A percentile compares a stretch with the other conserved stretches of the same genome.
Evolutionary conservation across 2,797 vertebrate species (phyloP).

Genomic region (Triplophysa yarkandensis): DNA sequence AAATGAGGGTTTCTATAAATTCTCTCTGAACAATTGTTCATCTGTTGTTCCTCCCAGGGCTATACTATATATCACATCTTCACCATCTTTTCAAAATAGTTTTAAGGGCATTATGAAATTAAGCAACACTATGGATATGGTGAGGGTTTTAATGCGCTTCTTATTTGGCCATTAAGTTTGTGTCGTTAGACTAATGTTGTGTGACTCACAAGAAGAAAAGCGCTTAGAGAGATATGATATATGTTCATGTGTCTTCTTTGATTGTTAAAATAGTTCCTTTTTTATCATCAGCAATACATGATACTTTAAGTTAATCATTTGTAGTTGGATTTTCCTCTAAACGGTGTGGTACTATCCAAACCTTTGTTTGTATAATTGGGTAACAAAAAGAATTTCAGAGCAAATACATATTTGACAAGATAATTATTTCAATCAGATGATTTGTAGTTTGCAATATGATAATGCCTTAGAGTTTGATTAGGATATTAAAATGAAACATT

Average conservation of each 20-base stretch:
- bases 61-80: background rate
- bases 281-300: background rate
- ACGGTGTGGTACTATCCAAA: background rate
- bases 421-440: too few relatives aligned
- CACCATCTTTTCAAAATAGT: background rate
- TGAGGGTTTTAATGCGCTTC: background rate
- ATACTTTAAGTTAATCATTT: background rate
- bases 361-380: background rate
- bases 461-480: too few relatives aligned
- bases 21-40: slow-evolving; percentile 14
- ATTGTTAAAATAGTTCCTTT: background rate
- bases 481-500: too few relatives aligned
- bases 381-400: background rate
- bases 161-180: background rate
- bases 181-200: background rate
- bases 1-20: slow-evolving; percentile 21
- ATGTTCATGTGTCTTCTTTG: background rate
- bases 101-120: background rate
- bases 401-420: too few relatives aligned
- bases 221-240: background rate
- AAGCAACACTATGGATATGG: background rate
- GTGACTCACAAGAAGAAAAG: background rate
- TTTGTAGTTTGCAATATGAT: too few relatives aligned
- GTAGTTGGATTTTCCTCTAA: background rate
- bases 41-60: background rate